A percentile compares a stretch with the other conserved stretches of the same genome.
Evolutionary conservation across 2,113 vertebrate species (phyloP).

Genomic region (Castor canadensis): DNA sequence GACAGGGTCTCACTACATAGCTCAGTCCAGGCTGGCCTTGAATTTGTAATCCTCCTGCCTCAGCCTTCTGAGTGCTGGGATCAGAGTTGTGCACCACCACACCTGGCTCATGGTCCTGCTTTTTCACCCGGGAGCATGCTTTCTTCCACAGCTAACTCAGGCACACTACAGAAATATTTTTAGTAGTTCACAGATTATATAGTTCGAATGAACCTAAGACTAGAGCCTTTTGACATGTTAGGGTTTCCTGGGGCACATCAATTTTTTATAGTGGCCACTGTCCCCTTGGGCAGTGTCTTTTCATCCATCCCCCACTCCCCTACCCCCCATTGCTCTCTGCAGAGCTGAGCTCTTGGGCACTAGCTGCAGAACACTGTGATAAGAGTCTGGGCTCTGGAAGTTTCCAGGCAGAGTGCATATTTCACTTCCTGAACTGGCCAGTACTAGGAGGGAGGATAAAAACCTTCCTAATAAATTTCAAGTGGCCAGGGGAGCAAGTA

Average conservation of each 20-base stretch:
- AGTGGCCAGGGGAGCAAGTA: slow-evolving; percentile 50
- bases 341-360: background rate
- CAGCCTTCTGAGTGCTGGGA: background rate
- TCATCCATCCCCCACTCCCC: background rate
- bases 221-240: background rate
- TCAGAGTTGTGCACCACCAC: background rate
- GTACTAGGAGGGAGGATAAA: slow-evolving; percentile 48
- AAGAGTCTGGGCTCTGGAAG: background rate
- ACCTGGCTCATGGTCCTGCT: background rate
- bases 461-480: background rate
- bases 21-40: background rate
- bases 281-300: background rate
- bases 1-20: background rate
- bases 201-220: background rate
- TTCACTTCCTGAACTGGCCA: slow-evolving; percentile 44
- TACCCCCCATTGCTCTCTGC: background rate
- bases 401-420: background rate
- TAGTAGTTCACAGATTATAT: rapidly evolving
- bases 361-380: background rate
- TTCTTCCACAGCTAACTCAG: background rate
- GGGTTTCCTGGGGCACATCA: background rate
- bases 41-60: background rate
- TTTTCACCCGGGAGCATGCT: background rate
- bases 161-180: background rate
- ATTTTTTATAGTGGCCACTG: background rate